Percentiles rank a stretch among this genome's conserved stretches.
phyloP scores from a whole-genome alignment of 2,113 vertebrate genomes.

The Myrmophylax atrothorax region DNA sequence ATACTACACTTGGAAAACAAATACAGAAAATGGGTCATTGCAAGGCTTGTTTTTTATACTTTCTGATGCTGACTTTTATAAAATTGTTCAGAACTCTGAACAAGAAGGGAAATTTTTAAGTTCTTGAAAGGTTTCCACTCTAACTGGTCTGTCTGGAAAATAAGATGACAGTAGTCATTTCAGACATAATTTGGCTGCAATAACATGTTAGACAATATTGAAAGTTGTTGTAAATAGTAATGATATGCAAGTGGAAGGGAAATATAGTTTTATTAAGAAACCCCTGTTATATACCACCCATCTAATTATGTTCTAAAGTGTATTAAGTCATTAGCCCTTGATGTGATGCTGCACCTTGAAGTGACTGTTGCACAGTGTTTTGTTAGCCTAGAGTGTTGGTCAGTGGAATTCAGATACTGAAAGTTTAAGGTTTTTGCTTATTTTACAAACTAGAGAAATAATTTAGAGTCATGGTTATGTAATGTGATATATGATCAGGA shows the following conservation, averaged over 20 bases:
- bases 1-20: background rate
- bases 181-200: background rate
- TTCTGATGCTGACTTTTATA: background rate
- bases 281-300: background rate
- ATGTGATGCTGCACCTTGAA: background rate
- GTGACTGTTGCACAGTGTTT: background rate
- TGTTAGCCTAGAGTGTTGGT: background rate
- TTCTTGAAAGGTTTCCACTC: background rate
- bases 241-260: background rate
- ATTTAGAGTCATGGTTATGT: conserved; percentile 50
- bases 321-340: background rate
- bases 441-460: conserved; percentile 21
- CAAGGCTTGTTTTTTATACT: background rate
- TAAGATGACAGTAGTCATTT: background rate
- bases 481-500: conserved; percentile 32
- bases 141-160: background rate
- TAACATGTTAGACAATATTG: background rate
- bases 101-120: background rate
- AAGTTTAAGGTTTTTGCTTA: background rate
- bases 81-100: background rate
- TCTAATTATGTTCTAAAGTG: background rate
- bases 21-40: background rate
- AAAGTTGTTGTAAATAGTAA: background rate
- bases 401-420: background rate
- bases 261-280: background rate